A percentile compares a stretch with the other conserved stretches of the same genome.
Conservation (phyloP, 2,113 vertebrate species). For the Phaetusa simplex region DNA sequence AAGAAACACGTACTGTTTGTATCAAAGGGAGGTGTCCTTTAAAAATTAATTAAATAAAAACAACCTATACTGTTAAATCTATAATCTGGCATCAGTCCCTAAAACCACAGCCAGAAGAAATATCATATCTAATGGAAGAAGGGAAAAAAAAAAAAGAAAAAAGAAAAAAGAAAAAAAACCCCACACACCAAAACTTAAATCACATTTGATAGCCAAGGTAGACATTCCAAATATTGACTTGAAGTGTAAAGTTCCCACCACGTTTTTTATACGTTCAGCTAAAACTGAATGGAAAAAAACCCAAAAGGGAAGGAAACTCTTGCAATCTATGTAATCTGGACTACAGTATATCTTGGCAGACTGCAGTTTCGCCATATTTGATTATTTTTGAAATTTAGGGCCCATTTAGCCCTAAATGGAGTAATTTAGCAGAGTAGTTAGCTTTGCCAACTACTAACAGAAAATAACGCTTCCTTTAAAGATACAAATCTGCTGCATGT, state of each 20-base stretch:
- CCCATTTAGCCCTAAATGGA: neutral
- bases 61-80: neutral
- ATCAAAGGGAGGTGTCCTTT: neutral
- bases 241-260: neutral
- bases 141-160: neutral
- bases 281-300: neutral
- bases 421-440: neutral
- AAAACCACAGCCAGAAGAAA: neutral
- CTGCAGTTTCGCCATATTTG: neutral
- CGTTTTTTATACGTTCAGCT: neutral
- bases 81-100: neutral
- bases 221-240: neutral
- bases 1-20: neutral
- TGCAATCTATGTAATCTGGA: neutral
- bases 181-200: neutral
- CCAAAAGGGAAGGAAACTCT: neutral
- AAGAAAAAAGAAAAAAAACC: neutral
- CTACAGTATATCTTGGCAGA: neutral
- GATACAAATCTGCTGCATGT: neutral
- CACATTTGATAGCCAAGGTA: neutral
- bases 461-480: neutral
- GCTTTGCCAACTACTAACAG: neutral
- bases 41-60: neutral
- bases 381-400: neutral
- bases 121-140: neutral